Base-by-base conservation (phyloP, 2,113 vertebrate genomes). In the Cebidichthys violaceus region DNA sequence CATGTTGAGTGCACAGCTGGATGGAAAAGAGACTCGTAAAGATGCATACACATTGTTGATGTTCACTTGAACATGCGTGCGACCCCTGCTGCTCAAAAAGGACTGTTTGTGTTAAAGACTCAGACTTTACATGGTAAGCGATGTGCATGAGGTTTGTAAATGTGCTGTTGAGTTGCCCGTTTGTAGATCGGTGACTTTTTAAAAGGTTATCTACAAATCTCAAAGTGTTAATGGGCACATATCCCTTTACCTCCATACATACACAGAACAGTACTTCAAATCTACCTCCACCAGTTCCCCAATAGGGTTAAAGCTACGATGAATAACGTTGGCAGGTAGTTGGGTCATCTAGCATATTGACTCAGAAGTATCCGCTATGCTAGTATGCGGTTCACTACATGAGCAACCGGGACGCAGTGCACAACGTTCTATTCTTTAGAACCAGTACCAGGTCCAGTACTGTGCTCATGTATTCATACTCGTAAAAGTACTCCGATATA, bases 21-120 rank as follows among this genome's bases (percentile, higher is more conserved):
- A 72, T 74, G 67, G 60, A 69, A 65, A 81, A 64, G 55, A 81
- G 57, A 72, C 47, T 70, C 70, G 57, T 87, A 73, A 86, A 71
- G 59, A 81, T 29, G 67, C 20, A 60, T 60, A 55, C 52, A 84
- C 65, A 41, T 39, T 73, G 64, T 39, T 60, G 35, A 75, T 78
- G 64, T 62, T 29, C 55, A 61, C 54, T 47, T 62, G 65, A 22
- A 29, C 20, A 70, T 22, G 50, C 33, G 35, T 4, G 65, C 35
- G 13, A 64, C 6, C 47, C 41, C 29, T 33, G 50, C 57, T 73
- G 65, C 82, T 81, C 80, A 14, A 76, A 79, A 83, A 86, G 82
- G 83, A 79, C 75, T 84, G 81, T 78, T 68, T 74, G 57, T 64
- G 71, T 41, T 47, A 82, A 24, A 57, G 47, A 15, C 62, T 8